Percentiles rank a stretch among this genome's conserved stretches.
Evolutionary conservation across 2,797 vertebrate species (phyloP).

Genomic region (Leuciscus waleckii): DNA sequence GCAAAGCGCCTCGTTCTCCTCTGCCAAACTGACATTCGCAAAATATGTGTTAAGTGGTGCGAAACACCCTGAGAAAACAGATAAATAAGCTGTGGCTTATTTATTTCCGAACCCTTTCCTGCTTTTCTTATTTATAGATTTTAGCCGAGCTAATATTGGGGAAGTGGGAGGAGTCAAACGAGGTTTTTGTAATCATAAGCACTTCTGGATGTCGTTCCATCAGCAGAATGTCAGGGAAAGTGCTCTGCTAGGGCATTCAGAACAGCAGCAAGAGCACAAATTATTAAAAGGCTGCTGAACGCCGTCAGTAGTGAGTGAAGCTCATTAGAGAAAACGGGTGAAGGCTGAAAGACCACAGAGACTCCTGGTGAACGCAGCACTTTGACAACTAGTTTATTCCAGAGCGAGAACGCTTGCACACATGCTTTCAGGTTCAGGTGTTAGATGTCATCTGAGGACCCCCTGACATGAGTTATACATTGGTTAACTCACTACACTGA

Average conservation of each 20-base stretch:
- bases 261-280: slow-evolving; percentile 56
- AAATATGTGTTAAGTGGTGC: background rate
- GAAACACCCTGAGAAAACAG: background rate
- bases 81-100: slow-evolving; percentile 32
- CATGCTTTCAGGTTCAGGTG: background rate
- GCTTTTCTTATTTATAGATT: slow-evolving; percentile 49
- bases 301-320: slow-evolving; percentile 49
- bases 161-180: slow-evolving; percentile 49
- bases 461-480: background rate
- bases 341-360: slow-evolving; percentile 55
- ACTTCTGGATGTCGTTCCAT: slow-evolving; percentile 60
- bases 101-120: slow-evolving; percentile 19
- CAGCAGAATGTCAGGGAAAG: slow-evolving; percentile 62
- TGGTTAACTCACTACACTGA: background rate
- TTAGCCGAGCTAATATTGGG: slow-evolving; percentile 54
- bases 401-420: background rate
- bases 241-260: slow-evolving; percentile 57
- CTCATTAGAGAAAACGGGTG: slow-evolving; percentile 55
- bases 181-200: slow-evolving; percentile 63
- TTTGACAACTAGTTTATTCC: slow-evolving; percentile 40
- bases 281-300: slow-evolving; percentile 61
- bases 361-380: slow-evolving; percentile 55
- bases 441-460: background rate
- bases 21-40: slow-evolving; percentile 8
- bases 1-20: background rate